Conservation (phyloP, 1,140 invertebrate species). For the Hycleus cichorii region DNA sequence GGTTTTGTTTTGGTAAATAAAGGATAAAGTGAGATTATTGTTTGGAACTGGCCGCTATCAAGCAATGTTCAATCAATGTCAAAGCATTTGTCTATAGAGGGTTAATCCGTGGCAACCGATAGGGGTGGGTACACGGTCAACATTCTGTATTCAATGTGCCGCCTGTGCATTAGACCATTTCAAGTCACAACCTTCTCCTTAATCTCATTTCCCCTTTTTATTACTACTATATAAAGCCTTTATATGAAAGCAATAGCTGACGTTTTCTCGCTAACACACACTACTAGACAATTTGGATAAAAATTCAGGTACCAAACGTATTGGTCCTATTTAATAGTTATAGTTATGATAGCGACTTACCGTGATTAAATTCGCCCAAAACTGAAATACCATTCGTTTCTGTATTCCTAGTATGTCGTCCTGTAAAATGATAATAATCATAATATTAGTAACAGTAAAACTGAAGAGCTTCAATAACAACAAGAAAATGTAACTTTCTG, state of each 20-base stretch:
- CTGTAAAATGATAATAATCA: too few relatives aligned
- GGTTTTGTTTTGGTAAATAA: constrained; percentile 5
- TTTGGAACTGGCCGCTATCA: constrained; percentile 14
- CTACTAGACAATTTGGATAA: not conserved
- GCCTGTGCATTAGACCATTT: constrained; percentile 29
- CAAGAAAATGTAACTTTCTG: not conserved
- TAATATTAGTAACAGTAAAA: too few relatives aligned
- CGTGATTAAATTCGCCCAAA: constrained; percentile 38
- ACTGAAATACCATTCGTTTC: constrained; percentile 38
- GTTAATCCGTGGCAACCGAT: constrained; percentile 14
- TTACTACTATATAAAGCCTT: constrained; percentile 30
- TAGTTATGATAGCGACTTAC: constrained; percentile 35
- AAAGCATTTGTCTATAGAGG: constrained; percentile 17
- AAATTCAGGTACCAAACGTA: constrained; percentile 6
- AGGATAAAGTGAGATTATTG: constrained; percentile 16
- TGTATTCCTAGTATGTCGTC: constrained; percentile 23
- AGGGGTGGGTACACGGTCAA: constrained; percentile 8
- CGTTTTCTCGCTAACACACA: constrained; percentile 14
- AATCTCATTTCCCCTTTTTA: constrained; percentile 33
- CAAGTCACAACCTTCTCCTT: constrained; percentile 27
- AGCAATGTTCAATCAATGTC: constrained; percentile 22
- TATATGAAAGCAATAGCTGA: constrained; percentile 32
- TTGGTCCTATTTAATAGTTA: constrained; percentile 21
- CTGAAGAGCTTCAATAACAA: too few relatives aligned
- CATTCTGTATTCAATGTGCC: constrained; percentile 35